phyloP scores from a whole-genome alignment of 2,113 vertebrate species.

The Otocyon megalotis region DNA sequence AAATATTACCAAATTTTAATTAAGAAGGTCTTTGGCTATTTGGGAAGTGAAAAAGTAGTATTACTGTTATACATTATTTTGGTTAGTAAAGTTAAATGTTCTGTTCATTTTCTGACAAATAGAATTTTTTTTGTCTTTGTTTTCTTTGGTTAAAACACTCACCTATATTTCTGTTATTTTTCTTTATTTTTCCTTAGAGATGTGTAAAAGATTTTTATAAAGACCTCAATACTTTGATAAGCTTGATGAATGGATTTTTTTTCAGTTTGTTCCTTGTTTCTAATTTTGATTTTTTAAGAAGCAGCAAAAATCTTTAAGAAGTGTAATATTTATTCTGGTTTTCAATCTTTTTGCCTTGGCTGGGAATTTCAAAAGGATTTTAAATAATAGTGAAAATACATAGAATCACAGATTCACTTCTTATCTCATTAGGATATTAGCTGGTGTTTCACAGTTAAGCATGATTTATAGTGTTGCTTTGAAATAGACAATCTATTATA shows the following conservation, averaged over 20 bases:
- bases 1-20: not conserved
- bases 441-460: not conserved
- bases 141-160: not conserved
- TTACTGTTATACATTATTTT: conserved; percentile 16
- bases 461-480: not conserved
- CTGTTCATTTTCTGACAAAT: conserved; percentile 39
- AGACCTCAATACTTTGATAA: not conserved
- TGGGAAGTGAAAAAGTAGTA: conserved; percentile 10
- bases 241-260: not conserved
- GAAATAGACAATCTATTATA: not conserved
- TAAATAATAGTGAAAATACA: conserved; percentile 20
- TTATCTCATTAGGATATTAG: not conserved
- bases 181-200: not conserved
- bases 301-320: not conserved
- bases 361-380: conserved; percentile 25
- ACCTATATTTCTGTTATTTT: not conserved
- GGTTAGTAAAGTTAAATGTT: not conserved
- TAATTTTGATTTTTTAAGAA: conserved; percentile 23
- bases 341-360: not conserved
- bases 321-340: not conserved
- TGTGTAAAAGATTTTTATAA: not conserved
- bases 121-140: not conserved
- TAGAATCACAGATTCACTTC: not conserved
- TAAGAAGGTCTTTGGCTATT: not conserved
- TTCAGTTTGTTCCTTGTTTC: not conserved